Percentiles rank a stretch among this genome's conserved stretches.
Evolutionary conservation across 2,888 invertebrate genomes (phyloP).

Genomic region (Ganaspis brasiliensis): DNA sequence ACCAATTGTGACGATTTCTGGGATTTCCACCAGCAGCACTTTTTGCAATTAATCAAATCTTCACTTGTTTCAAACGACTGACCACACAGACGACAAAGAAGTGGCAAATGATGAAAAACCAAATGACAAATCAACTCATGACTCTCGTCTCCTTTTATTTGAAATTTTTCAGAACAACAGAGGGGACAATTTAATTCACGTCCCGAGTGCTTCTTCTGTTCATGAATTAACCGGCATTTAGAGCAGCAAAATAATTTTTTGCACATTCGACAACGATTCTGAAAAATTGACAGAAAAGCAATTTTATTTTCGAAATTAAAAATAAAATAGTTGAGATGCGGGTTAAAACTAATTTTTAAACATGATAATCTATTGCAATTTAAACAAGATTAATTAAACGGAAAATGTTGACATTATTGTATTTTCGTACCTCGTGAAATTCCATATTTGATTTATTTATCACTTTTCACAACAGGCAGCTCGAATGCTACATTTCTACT

Average conservation of each 20-base stretch:
- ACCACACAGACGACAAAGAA: slow-evolving; percentile 71
- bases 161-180: slow-evolving; percentile 66
- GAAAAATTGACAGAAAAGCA: slow-evolving; percentile 51
- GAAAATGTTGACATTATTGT: no score
- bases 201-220: slow-evolving; percentile 67
- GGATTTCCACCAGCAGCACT: slow-evolving; percentile 52
- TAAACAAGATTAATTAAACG: no score
- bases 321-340: slow-evolving; percentile 9
- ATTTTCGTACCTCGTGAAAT: slow-evolving; percentile 14
- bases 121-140: slow-evolving; percentile 68
- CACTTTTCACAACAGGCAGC: slow-evolving; percentile 28
- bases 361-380: no score
- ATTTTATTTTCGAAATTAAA: neutral
- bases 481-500: slow-evolving; percentile 27
- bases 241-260: slow-evolving; percentile 73
- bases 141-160: slow-evolving; percentile 64
- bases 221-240: slow-evolving; percentile 70
- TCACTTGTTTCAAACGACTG: slow-evolving; percentile 62
- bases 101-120: slow-evolving; percentile 70
- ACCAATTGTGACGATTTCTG: neutral
- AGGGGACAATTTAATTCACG: slow-evolving; percentile 68
- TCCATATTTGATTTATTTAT: slow-evolving; percentile 24
- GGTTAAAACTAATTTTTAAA: no score
- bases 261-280: slow-evolving; percentile 70
- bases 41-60: slow-evolving; percentile 64